These are phyloP conservation scores for Carpatolechia fugitivella DNA, from an alignment of 2,888 invertebrate species.

Conservation along the genomic window DNA sequence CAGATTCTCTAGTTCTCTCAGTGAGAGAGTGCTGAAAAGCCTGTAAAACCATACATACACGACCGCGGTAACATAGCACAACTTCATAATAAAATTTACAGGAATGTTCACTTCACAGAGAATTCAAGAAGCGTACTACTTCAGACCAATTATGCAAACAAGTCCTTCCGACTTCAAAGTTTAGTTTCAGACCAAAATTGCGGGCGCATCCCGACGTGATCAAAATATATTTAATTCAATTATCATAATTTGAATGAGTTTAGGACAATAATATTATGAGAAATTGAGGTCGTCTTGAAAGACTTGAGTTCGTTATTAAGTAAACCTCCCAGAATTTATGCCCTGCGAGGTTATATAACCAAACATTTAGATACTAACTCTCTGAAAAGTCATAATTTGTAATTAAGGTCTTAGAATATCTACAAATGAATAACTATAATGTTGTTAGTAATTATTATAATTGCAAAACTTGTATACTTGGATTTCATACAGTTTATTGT, in stretches of 20 bases:
- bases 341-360: not conserved
- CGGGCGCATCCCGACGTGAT: slow-evolving; percentile 42
- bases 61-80: slow-evolving; percentile 17
- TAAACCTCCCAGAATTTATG: slow-evolving; percentile 14
- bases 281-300: slow-evolving; percentile 25
- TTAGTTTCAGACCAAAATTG: slow-evolving; percentile 53
- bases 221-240: slow-evolving; percentile 48
- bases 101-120: slow-evolving; percentile 35
- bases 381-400: not conserved
- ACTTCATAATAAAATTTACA: slow-evolving; percentile 47
- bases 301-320: slow-evolving; percentile 2
- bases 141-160: slow-evolving; percentile 64
- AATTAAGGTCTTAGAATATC: not conserved
- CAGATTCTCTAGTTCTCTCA: not conserved
- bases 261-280: slow-evolving; percentile 33
- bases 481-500: too few species aligned
- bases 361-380: not conserved
- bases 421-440: too few species aligned
- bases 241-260: slow-evolving; percentile 43
- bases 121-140: slow-evolving; percentile 42
- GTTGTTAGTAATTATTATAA: too few species aligned
- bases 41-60: not conserved
- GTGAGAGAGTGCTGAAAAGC: not conserved
- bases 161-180: slow-evolving; percentile 50
- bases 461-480: too few species aligned